Conservation (phyloP, 2,113 vertebrate genomes). For the Circaetus gallicus region DNA sequence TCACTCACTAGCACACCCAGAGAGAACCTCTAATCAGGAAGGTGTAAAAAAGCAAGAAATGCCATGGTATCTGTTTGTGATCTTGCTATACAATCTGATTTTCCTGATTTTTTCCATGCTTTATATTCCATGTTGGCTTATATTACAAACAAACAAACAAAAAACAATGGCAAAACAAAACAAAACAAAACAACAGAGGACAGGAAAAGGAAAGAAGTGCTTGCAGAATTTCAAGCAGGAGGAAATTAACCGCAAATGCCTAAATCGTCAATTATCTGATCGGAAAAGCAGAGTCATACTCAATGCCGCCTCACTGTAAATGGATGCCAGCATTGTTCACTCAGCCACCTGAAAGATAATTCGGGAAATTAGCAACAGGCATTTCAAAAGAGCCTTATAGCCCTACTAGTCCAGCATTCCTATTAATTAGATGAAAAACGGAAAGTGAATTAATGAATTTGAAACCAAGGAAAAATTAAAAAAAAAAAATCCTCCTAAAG, state of each 20-base stretch:
- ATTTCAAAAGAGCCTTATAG: background rate
- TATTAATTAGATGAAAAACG: background rate
- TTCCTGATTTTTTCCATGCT: background rate
- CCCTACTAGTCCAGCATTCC: background rate
- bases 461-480: background rate
- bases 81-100: background rate
- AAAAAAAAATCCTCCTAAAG: background rate
- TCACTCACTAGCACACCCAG: background rate
- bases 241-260: background rate
- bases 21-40: background rate
- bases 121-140: background rate
- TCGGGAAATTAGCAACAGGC: background rate
- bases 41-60: background rate
- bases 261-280: background rate
- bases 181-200: background rate
- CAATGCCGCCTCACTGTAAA: background rate
- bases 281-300: background rate
- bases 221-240: background rate
- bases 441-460: background rate
- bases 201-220: background rate
- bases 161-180: no score
- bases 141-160: background rate
- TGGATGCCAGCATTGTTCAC: background rate
- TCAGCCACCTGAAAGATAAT: background rate
- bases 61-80: background rate